Conservation (phyloP, 2,113 vertebrate genomes). For the Mobula birostris region DNA sequence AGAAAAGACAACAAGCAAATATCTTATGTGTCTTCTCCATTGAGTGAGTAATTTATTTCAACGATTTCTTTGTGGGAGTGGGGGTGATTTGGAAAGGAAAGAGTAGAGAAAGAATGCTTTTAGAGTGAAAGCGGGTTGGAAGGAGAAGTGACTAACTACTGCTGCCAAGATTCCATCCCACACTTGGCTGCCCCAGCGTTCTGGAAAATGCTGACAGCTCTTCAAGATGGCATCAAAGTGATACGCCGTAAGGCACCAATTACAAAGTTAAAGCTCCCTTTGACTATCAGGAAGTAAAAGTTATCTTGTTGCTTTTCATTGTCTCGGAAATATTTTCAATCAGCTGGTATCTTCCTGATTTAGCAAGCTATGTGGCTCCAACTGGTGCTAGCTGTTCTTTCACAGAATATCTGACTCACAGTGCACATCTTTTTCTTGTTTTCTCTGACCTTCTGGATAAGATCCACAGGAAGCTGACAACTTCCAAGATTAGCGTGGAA, state of each 20-base stretch:
- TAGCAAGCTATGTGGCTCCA: slow-evolving; percentile 6
- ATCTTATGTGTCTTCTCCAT: not conserved
- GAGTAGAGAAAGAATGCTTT: not conserved
- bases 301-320: not conserved
- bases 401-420: not conserved
- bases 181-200: not conserved
- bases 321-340: not conserved
- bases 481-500: not conserved
- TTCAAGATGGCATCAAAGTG: not conserved
- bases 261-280: not conserved
- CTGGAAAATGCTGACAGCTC: not conserved
- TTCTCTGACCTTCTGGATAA: not conserved
- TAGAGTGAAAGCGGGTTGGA: not conserved
- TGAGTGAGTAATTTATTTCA: not conserved
- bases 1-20: not conserved
- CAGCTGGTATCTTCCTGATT: not conserved
- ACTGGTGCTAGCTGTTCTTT: not conserved
- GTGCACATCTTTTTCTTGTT: not conserved
- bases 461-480: not conserved
- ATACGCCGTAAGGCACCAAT: not conserved
- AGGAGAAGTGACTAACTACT: not conserved
- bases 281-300: not conserved
- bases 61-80: not conserved
- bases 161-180: not conserved
- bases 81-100: not conserved